Evolutionary conservation across 1,140 invertebrate species (phyloP), one percentile per base, ranked within the genome.

Genomic region (Halotydeus destructor): DNA sequence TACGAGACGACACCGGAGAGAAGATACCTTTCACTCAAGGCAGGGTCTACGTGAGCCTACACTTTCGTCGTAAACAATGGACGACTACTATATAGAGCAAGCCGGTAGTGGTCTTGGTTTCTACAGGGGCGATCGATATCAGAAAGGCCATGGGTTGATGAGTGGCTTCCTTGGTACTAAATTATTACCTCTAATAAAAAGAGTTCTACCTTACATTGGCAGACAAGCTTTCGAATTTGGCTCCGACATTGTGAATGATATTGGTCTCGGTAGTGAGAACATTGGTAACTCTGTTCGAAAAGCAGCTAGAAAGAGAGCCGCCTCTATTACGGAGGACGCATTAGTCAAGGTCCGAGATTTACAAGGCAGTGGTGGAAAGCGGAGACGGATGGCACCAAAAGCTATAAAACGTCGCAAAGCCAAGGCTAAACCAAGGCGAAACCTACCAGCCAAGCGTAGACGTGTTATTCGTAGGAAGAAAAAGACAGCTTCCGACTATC

Each of bases 381-480:
- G 21, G 25, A 23, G 16, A 38, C 22, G 22, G 21, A 12, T 23
- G 25, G 5, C 5, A 38, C 22, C 9, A 38, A 21, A 38, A 38
- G 5, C 8, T 19, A 11, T 6, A 23, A 23, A 24, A 6, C n/a
- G n/a, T n/a, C n/a, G n/a, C n/a, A n/a, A n/a, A n/a, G n/a, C n/a
- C n/a, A n/a, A n/a, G n/a, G n/a, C n/a, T n/a, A n/a, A n/a, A n/a
- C n/a, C n/a, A n/a, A n/a, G n/a, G n/a, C n/a, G n/a, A n/a, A n/a
- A n/a, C n/a, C n/a, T n/a, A n/a, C n/a, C n/a, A n/a, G n/a, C n/a
- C n/a, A n/a, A n/a, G n/a, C n/a, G n/a, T n/a, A n/a, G n/a, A n/a
- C n/a, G n/a, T n/a, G n/a, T n/a, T n/a, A n/a, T n/a, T n/a, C n/a
- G 19, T 23, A 38, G 22, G 25, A 38, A 38, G 36, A 38, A 38